phyloP scores from a whole-genome alignment of 2,888 invertebrate species.

The Bhutanitis thaidina region DNA sequence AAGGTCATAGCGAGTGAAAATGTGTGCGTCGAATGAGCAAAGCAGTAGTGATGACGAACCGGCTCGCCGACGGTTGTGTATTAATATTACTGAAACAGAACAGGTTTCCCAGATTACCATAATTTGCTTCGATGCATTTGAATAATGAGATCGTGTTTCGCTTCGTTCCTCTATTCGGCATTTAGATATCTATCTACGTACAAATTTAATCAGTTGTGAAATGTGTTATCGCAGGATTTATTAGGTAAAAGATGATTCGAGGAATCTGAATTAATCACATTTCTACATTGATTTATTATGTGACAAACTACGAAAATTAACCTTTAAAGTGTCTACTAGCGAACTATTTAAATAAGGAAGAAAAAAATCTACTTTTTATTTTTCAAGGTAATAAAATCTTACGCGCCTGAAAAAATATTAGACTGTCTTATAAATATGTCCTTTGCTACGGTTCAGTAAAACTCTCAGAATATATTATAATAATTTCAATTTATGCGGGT shows the following conservation, averaged over 20 bases:
- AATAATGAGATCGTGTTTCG: constrained; percentile 75
- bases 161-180: constrained; percentile 42
- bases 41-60: constrained; percentile 27
- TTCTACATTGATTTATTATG: neutral
- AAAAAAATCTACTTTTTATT: too few relatives aligned
- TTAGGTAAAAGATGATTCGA: constrained; percentile 7
- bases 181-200: constrained; percentile 56
- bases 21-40: constrained; percentile 23
- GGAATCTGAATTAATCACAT: constrained; percentile 4
- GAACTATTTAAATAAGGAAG: too few relatives aligned
- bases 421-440: neutral
- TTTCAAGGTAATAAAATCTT: too few relatives aligned
- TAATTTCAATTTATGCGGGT: constrained; percentile 47
- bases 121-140: constrained; percentile 79
- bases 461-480: constrained; percentile 24
- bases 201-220: constrained; percentile 56
- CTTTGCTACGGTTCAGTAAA: constrained; percentile 14
- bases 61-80: constrained; percentile 62
- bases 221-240: constrained; percentile 40
- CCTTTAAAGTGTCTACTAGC: too few relatives aligned
- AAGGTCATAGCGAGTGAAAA: neutral
- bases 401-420: too few relatives aligned
- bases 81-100: constrained; percentile 77
- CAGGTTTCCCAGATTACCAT: constrained; percentile 78
- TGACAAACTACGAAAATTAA: neutral